Base-by-base conservation (phyloP, 1,140 invertebrate species). In the Papilio aristodemus region DNA sequence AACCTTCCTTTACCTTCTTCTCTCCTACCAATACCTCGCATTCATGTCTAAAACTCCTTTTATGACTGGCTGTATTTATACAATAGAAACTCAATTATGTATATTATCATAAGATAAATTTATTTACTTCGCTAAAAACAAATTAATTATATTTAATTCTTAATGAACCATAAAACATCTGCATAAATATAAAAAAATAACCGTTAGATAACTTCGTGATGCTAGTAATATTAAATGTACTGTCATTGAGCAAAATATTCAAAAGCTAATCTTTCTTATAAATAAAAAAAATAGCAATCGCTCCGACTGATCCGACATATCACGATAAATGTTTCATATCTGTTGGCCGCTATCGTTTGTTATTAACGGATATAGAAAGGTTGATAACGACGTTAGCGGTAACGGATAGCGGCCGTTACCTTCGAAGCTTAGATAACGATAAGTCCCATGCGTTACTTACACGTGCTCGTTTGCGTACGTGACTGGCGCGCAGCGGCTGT, bases 321-420 rank as follows among this genome's bases (percentile, higher is more conserved):
- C 43, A 50, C 54, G 68, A 64, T 64, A 69, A 38, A 17, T 17
- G 54, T 54, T 69, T 37, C 25, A 25, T 50, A 69, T 69, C 68
- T 36, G 10, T 37, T 7, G 0, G 36, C 37, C 46, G 25, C 43
- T 58, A 50, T 69, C 60, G 62, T 57, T 70, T 70, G 70, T 71
- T 71, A 71, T 75, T 78, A 78, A 80, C 71, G 77, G 69, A 71
- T 76, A 74, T 73, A 73, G n/a, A 13, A 38, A 36, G 69, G 38
- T 39, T 69, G 78, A 81, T 79, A 79, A 73, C 77, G 79, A 39
- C 73, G 74, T 70, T 78, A 79, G 59, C 69, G 32, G 66, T 78
- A 78, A 77, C 80, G 74, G 57, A 41, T 82, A 80, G 77, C 81
- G 80, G 81, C 77, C 81, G 81, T 84, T 82, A 80, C 75, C 69